Evolutionary conservation across 2,797 vertebrate genomes (phyloP).

Genomic region (Pangasius djambal): DNA sequence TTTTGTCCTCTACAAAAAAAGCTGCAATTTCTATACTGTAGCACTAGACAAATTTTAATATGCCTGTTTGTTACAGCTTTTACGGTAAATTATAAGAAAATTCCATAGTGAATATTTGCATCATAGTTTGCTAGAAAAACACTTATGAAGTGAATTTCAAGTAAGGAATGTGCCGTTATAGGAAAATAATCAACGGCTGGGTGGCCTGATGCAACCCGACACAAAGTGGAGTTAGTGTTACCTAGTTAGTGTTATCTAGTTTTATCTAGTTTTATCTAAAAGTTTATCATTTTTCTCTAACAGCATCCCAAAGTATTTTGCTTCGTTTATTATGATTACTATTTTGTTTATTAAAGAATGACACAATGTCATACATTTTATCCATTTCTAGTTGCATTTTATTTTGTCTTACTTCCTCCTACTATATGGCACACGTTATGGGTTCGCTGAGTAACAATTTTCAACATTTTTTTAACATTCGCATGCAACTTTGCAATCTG

Average conservation of each 20-base stretch:
- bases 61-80: neutral
- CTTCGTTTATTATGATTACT: neutral
- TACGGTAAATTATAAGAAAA: neutral
- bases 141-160: neutral
- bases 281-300: neutral
- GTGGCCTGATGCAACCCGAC: neutral
- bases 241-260: neutral
- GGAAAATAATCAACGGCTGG: neutral
- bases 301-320: neutral
- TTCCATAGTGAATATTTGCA: neutral
- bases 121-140: too few relatives aligned
- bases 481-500: neutral
- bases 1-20: neutral
- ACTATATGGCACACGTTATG: neutral
- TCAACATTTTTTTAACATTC: too few relatives aligned
- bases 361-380: neutral
- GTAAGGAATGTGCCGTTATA: neutral
- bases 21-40: neutral
- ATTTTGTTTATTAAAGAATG: too few relatives aligned
- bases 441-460: neutral
- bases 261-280: neutral
- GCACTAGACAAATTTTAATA: neutral
- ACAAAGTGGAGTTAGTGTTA: neutral
- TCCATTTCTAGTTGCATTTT: neutral
- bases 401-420: neutral